phyloP scores from a whole-genome alignment of 2,888 invertebrate species.

The Cremastinae sp. region DNA sequence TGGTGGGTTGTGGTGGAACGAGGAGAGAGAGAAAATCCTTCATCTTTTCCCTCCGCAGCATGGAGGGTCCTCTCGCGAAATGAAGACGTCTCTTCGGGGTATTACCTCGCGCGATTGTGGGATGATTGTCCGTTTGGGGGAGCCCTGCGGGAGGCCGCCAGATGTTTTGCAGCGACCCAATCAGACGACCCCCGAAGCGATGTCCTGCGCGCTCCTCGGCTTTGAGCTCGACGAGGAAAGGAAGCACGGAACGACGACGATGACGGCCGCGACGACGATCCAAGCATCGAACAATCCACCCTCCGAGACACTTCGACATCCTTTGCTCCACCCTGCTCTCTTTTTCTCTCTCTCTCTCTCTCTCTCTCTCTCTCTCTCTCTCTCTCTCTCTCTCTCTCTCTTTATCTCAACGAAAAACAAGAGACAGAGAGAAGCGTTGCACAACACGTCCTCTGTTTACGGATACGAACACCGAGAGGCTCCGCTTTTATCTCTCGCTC shows the following conservation, averaged over 20 bases:
- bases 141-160: conserved; percentile 80
- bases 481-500: conserved; percentile 53
- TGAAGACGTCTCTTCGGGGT: conserved; percentile 78
- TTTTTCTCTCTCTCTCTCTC: conserved; percentile 35
- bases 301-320: conserved; percentile 67
- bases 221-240: conserved; percentile 34
- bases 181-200: conserved; percentile 79
- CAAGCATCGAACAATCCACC: conserved; percentile 80
- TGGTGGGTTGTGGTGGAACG: conserved; percentile 10
- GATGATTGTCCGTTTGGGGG: conserved; percentile 78
- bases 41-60: conserved; percentile 60
- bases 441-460: conserved; percentile 46
- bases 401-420: conserved; percentile 58
- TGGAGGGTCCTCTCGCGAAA: conserved; percentile 60
- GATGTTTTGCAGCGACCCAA: conserved; percentile 81
- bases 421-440: conserved; percentile 30
- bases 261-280: conserved; percentile 72
- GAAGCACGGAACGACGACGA: conserved; percentile 44
- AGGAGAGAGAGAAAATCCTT: conserved; percentile 58
- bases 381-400: conserved; percentile 58
- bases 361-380: conserved; percentile 43
- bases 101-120: conserved; percentile 79
- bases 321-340: conserved; percentile 64
- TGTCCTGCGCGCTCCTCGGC: conserved; percentile 47
- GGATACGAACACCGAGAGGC: conserved; percentile 43